A percentile compares a stretch with the other conserved stretches of the same genome.
phyloP scores from a whole-genome alignment of 2,888 invertebrate species.

The Petrolisthes cinctipes region DNA sequence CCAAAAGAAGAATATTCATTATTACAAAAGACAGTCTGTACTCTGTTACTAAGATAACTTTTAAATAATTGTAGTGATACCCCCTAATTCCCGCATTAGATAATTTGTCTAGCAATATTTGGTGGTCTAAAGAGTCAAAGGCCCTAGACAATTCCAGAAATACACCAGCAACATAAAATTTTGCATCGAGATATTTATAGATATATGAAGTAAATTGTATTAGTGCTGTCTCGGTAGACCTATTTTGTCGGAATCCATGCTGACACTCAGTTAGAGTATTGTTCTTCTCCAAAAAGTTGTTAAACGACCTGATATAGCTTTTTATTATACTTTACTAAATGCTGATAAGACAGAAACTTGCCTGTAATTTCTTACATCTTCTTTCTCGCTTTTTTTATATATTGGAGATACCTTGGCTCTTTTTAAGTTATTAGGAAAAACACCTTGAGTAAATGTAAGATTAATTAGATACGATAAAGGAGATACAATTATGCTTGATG shows the following conservation, averaged over 20 bases:
- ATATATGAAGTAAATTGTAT: background rate
- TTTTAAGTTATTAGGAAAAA: slow-evolving; percentile 2
- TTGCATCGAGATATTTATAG: background rate
- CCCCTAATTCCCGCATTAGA: background rate
- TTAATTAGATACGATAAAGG: background rate
- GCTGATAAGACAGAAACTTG: slow-evolving; percentile 13
- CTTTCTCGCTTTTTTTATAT: background rate
- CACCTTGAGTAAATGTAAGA: background rate
- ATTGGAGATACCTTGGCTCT: background rate
- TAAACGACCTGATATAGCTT: background rate
- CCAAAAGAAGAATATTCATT: slow-evolving; percentile 7
- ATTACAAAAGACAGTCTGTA: background rate
- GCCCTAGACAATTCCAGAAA: background rate
- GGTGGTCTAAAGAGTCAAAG: background rate
- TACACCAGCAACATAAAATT: background rate
- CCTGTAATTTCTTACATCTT: background rate
- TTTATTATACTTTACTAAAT: background rate
- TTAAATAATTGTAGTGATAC: background rate
- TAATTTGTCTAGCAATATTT: background rate
- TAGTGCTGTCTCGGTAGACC: background rate
- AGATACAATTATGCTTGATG: background rate
- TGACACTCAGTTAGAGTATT: slow-evolving; percentile 9
- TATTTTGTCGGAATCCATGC: slow-evolving; percentile 1
- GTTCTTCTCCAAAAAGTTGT: background rate
- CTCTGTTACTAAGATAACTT: background rate